Evolutionary conservation across 2,113 vertebrate species (phyloP).

Genomic region (Oncorhynchus clarkii): DNA sequence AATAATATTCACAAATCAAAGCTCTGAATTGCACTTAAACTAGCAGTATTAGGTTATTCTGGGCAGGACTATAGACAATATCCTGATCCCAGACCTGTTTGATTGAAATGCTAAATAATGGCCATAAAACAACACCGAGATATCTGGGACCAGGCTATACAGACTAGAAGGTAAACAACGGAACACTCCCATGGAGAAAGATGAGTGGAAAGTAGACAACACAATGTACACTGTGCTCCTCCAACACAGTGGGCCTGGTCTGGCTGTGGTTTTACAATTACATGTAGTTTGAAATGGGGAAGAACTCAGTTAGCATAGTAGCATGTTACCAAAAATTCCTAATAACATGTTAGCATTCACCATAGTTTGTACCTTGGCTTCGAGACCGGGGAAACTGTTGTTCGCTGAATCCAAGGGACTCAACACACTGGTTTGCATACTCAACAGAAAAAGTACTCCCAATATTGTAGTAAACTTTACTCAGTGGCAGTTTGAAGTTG

Average conservation of each 20-base stretch:
- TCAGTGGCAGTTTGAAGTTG: conserved; percentile 16
- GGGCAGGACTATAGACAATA: conserved; percentile 37
- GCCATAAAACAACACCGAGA: background rate
- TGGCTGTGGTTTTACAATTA: too few relatives aligned
- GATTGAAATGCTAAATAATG: background rate
- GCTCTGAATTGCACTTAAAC: conserved; percentile 59
- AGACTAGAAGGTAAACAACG: background rate
- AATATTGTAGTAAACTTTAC: background rate
- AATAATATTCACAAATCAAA: conserved; percentile 47
- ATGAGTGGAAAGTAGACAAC: background rate
- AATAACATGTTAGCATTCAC: background rate
- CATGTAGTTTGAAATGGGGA: background rate
- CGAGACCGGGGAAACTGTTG: background rate
- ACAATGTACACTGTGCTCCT: background rate
- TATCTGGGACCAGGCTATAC: too few relatives aligned
- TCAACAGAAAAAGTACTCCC: background rate
- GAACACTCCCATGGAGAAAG: background rate
- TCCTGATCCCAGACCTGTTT: background rate
- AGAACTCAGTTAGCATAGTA: background rate
- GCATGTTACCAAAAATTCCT: background rate
- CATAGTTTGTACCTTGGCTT: background rate
- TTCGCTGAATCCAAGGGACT: background rate
- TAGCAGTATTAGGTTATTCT: background rate
- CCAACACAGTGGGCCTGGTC: background rate
- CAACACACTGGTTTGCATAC: background rate